Evolutionary conservation across 1,140 invertebrate genomes (phyloP).

Genomic region (Leptopilina clavipes): DNA sequence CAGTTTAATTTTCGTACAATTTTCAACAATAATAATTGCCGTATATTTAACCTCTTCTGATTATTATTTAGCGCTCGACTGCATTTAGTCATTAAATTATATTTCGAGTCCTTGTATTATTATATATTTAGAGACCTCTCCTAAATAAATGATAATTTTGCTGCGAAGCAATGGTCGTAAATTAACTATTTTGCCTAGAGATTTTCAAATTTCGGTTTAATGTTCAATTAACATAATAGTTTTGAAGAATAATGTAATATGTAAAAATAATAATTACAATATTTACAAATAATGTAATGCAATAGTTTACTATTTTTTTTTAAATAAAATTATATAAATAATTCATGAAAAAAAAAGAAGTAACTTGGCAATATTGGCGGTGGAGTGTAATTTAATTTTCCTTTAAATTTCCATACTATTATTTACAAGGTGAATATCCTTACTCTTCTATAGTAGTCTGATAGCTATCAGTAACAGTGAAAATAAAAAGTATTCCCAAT

Average conservation of each 20-base stretch:
- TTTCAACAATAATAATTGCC: background rate
- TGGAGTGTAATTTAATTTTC: background rate
- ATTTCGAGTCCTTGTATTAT: background rate
- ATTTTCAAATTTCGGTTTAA: conserved; percentile 14
- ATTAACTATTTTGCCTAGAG: background rate
- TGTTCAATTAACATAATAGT: background rate
- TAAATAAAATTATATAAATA: background rate
- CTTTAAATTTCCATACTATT: background rate
- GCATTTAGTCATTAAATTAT: background rate
- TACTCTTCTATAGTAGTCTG: no score
- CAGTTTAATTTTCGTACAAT: background rate
- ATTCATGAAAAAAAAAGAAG: background rate
- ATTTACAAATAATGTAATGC: no score
- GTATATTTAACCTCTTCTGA: background rate
- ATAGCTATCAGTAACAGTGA: background rate
- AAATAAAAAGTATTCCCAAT: background rate
- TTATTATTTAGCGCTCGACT: background rate
- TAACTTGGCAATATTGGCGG: background rate
- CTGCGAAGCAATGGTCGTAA: background rate
- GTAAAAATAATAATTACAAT: no score
- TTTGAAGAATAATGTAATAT: background rate
- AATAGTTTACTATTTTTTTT: no score
- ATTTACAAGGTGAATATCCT: no score
- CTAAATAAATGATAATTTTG: conserved; percentile 13
- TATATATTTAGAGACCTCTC: conserved; percentile 7